A percentile compares a stretch with the other conserved stretches of the same genome.
phyloP scores from a whole-genome alignment of 2,888 invertebrate species.

The Caprella mutica region DNA sequence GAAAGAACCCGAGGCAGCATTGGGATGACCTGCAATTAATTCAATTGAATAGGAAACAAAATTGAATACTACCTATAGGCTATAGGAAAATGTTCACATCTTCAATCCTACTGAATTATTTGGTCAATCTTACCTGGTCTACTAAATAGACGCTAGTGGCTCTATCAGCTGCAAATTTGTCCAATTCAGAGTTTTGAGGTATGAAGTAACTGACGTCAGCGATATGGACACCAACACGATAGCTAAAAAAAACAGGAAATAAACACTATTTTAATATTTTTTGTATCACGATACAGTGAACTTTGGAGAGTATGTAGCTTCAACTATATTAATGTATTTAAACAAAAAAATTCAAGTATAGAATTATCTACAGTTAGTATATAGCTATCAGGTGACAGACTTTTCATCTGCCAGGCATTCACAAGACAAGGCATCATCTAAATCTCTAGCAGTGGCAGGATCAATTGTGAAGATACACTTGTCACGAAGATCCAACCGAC shows the following conservation, averaged over 20 bases:
- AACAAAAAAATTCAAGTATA: too few relatives aligned
- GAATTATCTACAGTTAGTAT: too few relatives aligned
- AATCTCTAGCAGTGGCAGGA: constrained; percentile 77
- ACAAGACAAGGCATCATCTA: constrained; percentile 88
- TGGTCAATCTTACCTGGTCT: constrained; percentile 56
- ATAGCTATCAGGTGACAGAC: too few relatives aligned
- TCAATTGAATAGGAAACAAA: too few relatives aligned
- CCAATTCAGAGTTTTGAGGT: constrained; percentile 58
- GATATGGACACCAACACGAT: constrained; percentile 81
- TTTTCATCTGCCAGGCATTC: constrained; percentile 50
- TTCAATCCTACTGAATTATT: too few relatives aligned
- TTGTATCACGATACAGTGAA: too few relatives aligned
- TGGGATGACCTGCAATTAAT: constrained; percentile 61
- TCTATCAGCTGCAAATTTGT: constrained; percentile 60
- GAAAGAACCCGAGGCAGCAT: constrained; percentile 86
- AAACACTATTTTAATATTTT: too few relatives aligned
- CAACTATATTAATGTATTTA: too few relatives aligned
- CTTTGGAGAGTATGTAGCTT: too few relatives aligned
- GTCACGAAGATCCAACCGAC: constrained; percentile 36
- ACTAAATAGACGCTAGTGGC: constrained; percentile 86
- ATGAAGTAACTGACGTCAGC: constrained; percentile 84
- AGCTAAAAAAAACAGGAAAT: too few relatives aligned
- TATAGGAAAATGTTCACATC: too few relatives aligned
- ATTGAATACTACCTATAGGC: too few relatives aligned
- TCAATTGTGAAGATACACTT: constrained; percentile 88